phyloP scores from a whole-genome alignment of 1,140 invertebrate genomes.

The Lanistes nyassanus region DNA sequence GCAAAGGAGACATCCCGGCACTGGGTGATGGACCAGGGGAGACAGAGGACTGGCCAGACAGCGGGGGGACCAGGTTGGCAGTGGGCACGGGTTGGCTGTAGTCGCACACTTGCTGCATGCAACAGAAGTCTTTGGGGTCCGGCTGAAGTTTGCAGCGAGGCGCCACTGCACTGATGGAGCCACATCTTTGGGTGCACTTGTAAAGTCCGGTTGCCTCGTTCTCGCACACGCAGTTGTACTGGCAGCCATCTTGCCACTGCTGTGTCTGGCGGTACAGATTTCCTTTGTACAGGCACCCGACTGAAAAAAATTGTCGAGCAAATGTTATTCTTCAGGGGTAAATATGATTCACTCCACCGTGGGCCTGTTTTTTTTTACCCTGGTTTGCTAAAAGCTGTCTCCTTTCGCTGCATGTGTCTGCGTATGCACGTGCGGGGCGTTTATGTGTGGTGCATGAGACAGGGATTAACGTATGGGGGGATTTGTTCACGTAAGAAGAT shows the following conservation, averaged over 20 bases:
- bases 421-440: neutral
- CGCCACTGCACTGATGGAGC: constrained; percentile 38
- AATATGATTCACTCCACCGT: no score
- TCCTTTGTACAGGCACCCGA: constrained; percentile 20
- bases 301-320: neutral
- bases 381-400: no score
- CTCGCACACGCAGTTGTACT: constrained; percentile 47
- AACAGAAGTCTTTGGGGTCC: constrained; percentile 52
- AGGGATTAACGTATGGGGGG: no score
- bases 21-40: no score
- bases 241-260: constrained; percentile 50
- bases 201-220: constrained; percentile 45
- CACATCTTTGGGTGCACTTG: constrained; percentile 48
- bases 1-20: no score
- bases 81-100: constrained; percentile 43
- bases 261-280: constrained; percentile 44
- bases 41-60: no score
- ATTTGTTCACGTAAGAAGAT: no score
- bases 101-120: constrained; percentile 46
- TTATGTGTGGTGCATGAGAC: no score
- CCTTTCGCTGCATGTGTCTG: neutral
- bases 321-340: no score
- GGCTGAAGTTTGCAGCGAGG: constrained; percentile 42
- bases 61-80: constrained; percentile 1
- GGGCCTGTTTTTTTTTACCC: no score